Evolutionary conservation across 37 sponge, comb jelly and placozoan species (phyloP), one percentile per base, ranked within the genome.

Genomic region (Diacarnus erythraeanus): DNA sequence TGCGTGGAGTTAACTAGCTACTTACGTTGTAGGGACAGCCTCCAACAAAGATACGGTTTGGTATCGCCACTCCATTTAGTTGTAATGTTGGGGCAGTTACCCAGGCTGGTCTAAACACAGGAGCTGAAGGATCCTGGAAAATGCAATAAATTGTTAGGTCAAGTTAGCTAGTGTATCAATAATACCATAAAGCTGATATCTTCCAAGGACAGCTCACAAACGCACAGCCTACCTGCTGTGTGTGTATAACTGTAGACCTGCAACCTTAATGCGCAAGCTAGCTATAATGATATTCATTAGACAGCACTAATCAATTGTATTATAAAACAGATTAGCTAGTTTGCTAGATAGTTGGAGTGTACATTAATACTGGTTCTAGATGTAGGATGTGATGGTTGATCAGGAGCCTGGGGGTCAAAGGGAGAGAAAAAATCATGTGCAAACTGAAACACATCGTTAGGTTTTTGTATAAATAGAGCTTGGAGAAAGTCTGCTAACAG

Each of bases 401-500:
- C 64, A 37, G 63, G 47, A 6, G 84, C 59, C 21, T 68, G 37
- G 2, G 74, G 70, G 34, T 78, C 54, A 63, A 83, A 94, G 27
- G 97, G 77, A 26, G 77, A 57, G 71, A 97, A 97, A 64, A 88
- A 92, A 22, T 91, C 89, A 20, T 57, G 73, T 41, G 97, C 95
- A 89, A 97, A 97, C 57, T 86, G 63, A 31, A 82, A 83, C 35
- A 91, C 86, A 39, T 98, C 86, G 34, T 93, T 95, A 29, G 99
- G 99, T 80, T 93, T 93, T 12, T 93, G 93, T 25, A 98, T 87
- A 51, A 98, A 83, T 21, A 98, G 64, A 23, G 96, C 76, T 65
- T 96, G 92, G 41, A 92, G 31, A 67, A 90, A 98, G 78, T 98
- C 99, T 0, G 94, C 90, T 59, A 98, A 83, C 18, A 98, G 85